These are phyloP conservation scores for Linnaemya tessellans DNA, from an alignment of 2,888 invertebrate species.

Conservation along the genomic window DNA sequence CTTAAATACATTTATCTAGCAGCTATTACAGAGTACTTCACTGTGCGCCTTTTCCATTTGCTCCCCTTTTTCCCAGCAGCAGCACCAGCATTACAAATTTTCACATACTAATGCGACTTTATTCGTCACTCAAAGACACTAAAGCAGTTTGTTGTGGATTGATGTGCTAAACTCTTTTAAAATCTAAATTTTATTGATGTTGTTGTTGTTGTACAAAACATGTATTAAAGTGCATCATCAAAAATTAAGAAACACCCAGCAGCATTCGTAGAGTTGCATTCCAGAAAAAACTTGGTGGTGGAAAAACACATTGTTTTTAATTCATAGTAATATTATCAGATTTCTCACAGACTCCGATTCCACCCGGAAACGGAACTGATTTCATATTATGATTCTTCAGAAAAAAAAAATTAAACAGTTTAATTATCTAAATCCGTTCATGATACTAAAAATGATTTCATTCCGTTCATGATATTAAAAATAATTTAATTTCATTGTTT, in stretches of 20 bases:
- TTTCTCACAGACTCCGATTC: too few species aligned
- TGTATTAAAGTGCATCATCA: constrained; percentile 37
- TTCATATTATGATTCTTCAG: too few species aligned
- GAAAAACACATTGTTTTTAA: too few species aligned
- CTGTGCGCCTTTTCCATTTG: constrained; percentile 1
- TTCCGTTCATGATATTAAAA: too few species aligned
- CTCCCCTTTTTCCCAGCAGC: constrained; percentile 25
- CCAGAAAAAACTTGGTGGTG: background rate
- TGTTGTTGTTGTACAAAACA: background rate
- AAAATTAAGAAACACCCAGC: constrained; percentile 7
- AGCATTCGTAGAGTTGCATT: background rate
- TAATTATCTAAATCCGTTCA: too few species aligned
- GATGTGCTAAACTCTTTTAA: constrained; percentile 51
- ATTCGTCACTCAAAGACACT: background rate
- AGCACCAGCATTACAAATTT: background rate
- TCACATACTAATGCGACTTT: constrained; percentile 25
- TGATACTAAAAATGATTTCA: too few species aligned
- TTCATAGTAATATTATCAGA: too few species aligned
- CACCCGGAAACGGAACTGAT: too few species aligned
- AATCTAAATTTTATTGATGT: background rate
- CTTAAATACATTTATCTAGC: constrained; percentile 33
- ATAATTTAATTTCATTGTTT: too few species aligned
- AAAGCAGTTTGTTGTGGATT: constrained; percentile 17
- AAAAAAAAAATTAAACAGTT: too few species aligned
- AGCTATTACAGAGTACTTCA: constrained; percentile 6